phyloP scores from a whole-genome alignment of 2,113 vertebrate genomes.

The Paedocypris sp. region DNA sequence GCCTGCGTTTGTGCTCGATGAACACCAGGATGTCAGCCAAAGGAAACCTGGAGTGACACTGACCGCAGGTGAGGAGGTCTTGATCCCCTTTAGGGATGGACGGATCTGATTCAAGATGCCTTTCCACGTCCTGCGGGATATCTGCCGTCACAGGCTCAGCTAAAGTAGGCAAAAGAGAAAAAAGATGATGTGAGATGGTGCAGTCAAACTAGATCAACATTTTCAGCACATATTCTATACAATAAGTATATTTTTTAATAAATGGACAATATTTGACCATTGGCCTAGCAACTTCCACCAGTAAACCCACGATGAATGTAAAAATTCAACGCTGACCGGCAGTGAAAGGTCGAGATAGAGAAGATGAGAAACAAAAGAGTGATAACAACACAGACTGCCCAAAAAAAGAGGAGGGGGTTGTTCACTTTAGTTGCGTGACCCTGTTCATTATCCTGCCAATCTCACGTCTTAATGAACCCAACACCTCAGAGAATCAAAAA shows the following conservation, averaged over 20 bases:
- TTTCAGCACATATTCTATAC: too few relatives aligned
- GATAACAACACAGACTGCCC: slow-evolving; percentile 35
- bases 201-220: neutral
- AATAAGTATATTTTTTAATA: too few relatives aligned
- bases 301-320: too few relatives aligned
- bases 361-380: slow-evolving; percentile 48
- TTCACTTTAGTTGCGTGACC: slow-evolving; percentile 96
- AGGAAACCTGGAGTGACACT: slow-evolving; percentile 97
- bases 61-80: slow-evolving; percentile 96
- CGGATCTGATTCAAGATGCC: slow-evolving; percentile 71
- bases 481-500: slow-evolving; percentile 99
- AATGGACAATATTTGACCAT: too few relatives aligned
- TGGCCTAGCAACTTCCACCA: too few relatives aligned
- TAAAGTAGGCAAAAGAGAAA: slow-evolving; percentile 39
- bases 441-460: slow-evolving; percentile 98
- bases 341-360: slow-evolving; percentile 25
- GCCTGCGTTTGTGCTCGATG: slow-evolving; percentile 98
- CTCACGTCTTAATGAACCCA: slow-evolving; percentile 99
- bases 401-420: slow-evolving; percentile 45
- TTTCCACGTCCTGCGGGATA: slow-evolving; percentile 79
- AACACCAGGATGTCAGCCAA: slow-evolving; percentile 97
- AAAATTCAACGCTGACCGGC: too few relatives aligned
- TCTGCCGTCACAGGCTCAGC: slow-evolving; percentile 92
- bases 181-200: slow-evolving; percentile 9
- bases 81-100: slow-evolving; percentile 87